Percentiles rank a stretch among this genome's conserved stretches.
Evolutionary conservation across 2,113 vertebrate species (phyloP).

Genomic region (Chloropsis hardwickii): DNA sequence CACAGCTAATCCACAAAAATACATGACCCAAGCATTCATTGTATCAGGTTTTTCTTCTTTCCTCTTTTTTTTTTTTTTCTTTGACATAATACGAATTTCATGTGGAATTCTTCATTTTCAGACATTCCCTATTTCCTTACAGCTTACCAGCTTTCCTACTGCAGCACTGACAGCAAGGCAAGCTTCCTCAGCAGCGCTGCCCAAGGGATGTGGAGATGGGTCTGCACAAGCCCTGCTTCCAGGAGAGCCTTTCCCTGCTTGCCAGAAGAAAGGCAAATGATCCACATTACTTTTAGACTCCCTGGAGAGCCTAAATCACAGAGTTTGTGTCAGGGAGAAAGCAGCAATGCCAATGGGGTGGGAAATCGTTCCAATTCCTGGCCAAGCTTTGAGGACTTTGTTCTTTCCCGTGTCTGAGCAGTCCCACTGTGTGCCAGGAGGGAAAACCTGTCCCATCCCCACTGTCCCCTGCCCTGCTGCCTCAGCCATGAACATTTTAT

Average conservation of each 20-base stretch:
- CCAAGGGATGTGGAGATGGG: not conserved
- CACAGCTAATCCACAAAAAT: conserved; percentile 24
- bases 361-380: not conserved
- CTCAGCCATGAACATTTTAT: not conserved
- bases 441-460: not conserved
- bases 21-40: not conserved
- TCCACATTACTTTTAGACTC: not conserved
- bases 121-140: not conserved
- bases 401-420: not conserved
- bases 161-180: not conserved
- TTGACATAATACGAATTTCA: not conserved
- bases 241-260: not conserved
- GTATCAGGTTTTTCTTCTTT: conserved; percentile 21
- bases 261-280: not conserved
- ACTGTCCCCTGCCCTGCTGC: not conserved
- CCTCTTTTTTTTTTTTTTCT: not conserved
- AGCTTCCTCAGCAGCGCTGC: not conserved
- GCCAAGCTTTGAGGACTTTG: not conserved
- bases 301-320: not conserved
- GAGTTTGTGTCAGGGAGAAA: not conserved
- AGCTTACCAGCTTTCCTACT: not conserved
- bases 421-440: not conserved
- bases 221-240: not conserved
- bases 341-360: not conserved
- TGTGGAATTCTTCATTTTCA: not conserved